Evolutionary conservation across 1,140 invertebrate genomes (phyloP), one percentile per base, ranked within the genome.

Genomic region (Halyomorpha halys): DNA sequence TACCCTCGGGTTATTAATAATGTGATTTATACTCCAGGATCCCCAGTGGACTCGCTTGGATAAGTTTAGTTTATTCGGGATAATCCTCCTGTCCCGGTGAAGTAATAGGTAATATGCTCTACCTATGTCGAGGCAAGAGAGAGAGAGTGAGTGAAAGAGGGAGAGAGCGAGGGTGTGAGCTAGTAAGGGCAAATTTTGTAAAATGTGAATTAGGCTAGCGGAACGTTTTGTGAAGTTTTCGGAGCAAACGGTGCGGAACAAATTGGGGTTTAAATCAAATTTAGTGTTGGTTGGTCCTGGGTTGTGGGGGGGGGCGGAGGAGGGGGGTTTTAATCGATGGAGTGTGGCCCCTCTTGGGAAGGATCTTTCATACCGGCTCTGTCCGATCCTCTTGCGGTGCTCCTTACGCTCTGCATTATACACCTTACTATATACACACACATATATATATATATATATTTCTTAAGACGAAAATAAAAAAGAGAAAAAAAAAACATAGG

Each of bases 251-350:
- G 53, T 15, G 19, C 23, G 53, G 53, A 56, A 56, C 53, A 56
- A 56, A 56, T 56, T 56, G 53, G 53, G 53, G 53, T 56, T 56
- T 56, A 56, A 56, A 56, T 56, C 53, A 56, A 56, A 56, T 56
- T 56, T 56, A 56, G 53, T 18, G 47, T 18, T 49, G 47, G 47
- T 21, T 49, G 47, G 21, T n/a, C 21, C n/a, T 18, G 47, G 47
- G 1, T 11, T 11, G 5, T 18, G 47, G 47, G 9, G n/a, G n/a
- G 47, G 21, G 47, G n/a, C 2, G n/a, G 47, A 14, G 47, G 16
- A 16, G 47, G 47, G 47, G 47, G 19, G 11, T 49, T 19, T 18
- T 49, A 49, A 49, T 49, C 47, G 47, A 49, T 49, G 47, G n/a
- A 21, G n/a, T 49, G 47, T 18, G 2, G 47, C 47, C 19, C 6